Percentiles rank a stretch among this genome's conserved stretches.
phyloP scores from a whole-genome alignment of 2,113 vertebrate species.

The Marmota monax region DNA sequence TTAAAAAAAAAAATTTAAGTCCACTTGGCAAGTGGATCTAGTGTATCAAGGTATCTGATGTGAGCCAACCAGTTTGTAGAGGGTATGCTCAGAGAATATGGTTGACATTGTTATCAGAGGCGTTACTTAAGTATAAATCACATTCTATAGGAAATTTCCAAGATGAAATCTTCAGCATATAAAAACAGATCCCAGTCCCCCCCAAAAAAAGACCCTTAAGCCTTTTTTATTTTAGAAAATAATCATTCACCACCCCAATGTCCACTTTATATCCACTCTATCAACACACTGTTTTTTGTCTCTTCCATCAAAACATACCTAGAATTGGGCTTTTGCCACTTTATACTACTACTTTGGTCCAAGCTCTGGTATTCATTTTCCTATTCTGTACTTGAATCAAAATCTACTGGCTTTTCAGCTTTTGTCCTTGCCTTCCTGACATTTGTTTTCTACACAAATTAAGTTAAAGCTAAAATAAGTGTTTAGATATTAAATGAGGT shows the following conservation, averaged over 20 bases:
- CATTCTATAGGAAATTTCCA: not conserved
- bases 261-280: not conserved
- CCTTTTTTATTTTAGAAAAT: not conserved
- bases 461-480: not conserved
- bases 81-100: not conserved
- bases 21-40: not conserved
- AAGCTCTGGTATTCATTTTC: not conserved
- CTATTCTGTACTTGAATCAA: not conserved
- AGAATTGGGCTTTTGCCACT: not conserved
- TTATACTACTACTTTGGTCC: not conserved
- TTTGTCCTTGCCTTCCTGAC: not conserved
- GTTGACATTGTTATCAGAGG: not conserved
- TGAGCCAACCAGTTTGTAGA: not conserved
- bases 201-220: not conserved
- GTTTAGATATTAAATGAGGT: not conserved
- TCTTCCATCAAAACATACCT: not conserved
- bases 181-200: not conserved
- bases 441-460: not conserved
- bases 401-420: not conserved
- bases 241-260: not conserved
- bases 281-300: not conserved
- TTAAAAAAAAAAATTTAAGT: not conserved
- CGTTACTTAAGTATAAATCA: not conserved
- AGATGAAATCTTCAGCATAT: not conserved
- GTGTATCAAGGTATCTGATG: not conserved